Evolutionary conservation across 2,888 invertebrate species (phyloP), one percentile per base, ranked within the genome.

Genomic region (Melipona bicolor): DNA sequence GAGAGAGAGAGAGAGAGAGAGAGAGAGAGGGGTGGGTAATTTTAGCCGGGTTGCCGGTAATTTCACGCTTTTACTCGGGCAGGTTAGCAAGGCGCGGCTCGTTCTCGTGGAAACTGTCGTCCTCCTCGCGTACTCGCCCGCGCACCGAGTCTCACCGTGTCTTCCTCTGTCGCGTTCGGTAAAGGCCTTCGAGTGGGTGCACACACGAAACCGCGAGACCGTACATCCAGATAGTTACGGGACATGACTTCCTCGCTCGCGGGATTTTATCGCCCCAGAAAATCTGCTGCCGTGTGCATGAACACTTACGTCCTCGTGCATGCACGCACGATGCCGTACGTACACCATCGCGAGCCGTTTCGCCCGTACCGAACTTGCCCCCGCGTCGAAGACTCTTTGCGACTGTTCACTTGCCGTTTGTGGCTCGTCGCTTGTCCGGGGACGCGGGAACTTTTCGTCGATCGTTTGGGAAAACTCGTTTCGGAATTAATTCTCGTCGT

Each of bases 51-150:
- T 87, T 86, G 86, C 84, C 90, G 87, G 91, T 91, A 93, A 93
- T 93, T 93, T 93, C 91, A 92, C 92, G 92, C 92, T 93, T 92
- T 93, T 92, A 92, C 92, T 89, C 88, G 88, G 88, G 79, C 86
- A 86, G 88, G 90, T 90, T 90, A 86, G 89, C 85, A 88, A 89
- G 87, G 81, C 87, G 87, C 87, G 87, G 88, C 83, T 91, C 88
- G 90, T 85, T 90, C 89, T 91, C 86, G 84, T 88, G 91, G 91
- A 92, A 93, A 93, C 91, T 92, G 92, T 93, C 91, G 87, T 91
- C 85, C 87, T 86, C 87, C 82, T 78, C 76, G 82, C 73, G 72
- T 67, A 67, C 54, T 72, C 68, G 78, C 80, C 84, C 64, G 84
- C 52, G 77, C 69, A 78, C 79, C 73, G 36, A 24, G 19, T 27